phyloP scores from a whole-genome alignment of 1,140 invertebrate genomes.

The Drosophila setifemur region DNA sequence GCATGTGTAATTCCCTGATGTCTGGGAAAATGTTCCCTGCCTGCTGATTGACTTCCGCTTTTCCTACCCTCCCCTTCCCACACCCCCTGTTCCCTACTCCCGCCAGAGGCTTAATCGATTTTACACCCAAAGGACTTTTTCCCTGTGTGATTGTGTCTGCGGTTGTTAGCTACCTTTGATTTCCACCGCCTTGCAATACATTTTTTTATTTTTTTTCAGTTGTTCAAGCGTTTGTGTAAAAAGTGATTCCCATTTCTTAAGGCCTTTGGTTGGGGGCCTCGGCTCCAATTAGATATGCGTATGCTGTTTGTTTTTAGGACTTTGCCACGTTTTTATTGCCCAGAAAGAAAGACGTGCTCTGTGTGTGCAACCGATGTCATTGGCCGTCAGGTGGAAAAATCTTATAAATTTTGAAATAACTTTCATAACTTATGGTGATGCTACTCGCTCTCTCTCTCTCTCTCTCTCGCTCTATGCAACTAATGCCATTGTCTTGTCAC shows the following conservation, averaged over 20 bases:
- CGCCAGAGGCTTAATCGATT: slow-evolving; percentile 73
- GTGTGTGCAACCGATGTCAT: slow-evolving; percentile 50
- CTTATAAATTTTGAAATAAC: slow-evolving; percentile 76
- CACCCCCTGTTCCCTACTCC: no score
- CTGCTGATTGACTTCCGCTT: slow-evolving; percentile 78
- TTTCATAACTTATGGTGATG: slow-evolving; percentile 72
- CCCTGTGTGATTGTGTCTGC: slow-evolving; percentile 72
- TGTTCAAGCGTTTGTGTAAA: slow-evolving; percentile 56
- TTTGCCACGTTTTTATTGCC: slow-evolving; percentile 67
- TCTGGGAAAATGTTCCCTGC: slow-evolving; percentile 29
- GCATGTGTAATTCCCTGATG: slow-evolving; percentile 57
- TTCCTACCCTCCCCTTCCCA: background rate
- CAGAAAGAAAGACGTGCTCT: slow-evolving; percentile 52
- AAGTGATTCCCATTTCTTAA: slow-evolving; percentile 13
- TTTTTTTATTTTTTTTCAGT: slow-evolving; percentile 11
- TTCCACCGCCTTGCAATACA: no score
- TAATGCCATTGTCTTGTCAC: slow-evolving; percentile 51
- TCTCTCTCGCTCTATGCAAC: slow-evolving; percentile 38
- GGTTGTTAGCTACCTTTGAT: slow-evolving; percentile 66
- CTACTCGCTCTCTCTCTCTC: no score
- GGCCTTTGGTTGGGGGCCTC: slow-evolving; percentile 2
- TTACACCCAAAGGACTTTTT: slow-evolving; percentile 81
- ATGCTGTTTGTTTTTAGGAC: slow-evolving; percentile 61
- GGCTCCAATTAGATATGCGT: slow-evolving; percentile 72
- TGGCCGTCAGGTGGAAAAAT: slow-evolving; percentile 28